Base-by-base conservation (phyloP, 1,140 invertebrate species). In the Nilaparvata lugens region DNA sequence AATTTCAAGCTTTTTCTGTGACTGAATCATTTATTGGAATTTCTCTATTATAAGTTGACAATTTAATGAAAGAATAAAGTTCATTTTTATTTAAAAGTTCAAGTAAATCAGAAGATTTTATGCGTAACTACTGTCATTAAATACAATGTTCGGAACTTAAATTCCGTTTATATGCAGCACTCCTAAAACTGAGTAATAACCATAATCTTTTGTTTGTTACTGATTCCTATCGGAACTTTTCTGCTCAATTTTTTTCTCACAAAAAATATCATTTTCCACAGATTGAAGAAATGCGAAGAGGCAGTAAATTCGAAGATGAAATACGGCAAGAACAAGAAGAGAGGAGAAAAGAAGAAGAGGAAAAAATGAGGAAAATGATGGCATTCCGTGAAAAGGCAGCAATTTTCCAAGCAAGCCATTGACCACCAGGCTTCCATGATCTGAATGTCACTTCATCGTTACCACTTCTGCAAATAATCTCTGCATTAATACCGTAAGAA, bases 311-410 rank as follows among this genome's bases (percentile, higher is more conserved):
- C 72, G 89, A 92, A 68, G 83, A 88, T 64, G 91, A 94, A 75
- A 92, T 94, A 48, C 79, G 86, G 54, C 81, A 85, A 70, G 91
- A 94, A 72, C 88, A 94, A 69, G 90, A 94, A 69, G 88, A 92
- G 66, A 81, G 86, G 67, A 85, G 84, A 61, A 78, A 84, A 16
- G 80, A 87, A 68, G 87, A 90, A 62, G 86, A 91, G 69, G 87
- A 93, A 65, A 87, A 82, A 68, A 86, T 85, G 11, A 74, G 82
- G 31, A 77, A 90, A 55, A 81, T 83, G 67, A 83, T 83, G 66
- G 83, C 85, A 66, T 94, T 94, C 70, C 84, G 87, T 72, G 83
- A 93, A 72, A 89, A 89, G 74, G 86, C 89, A 16, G 86, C 88
- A 19, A 74, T 92, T 67, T 93, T 93, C 43, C 66, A 69, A 65